Base-by-base conservation (phyloP, 2,888 invertebrate genomes). In the Ephialtes manifestator region DNA sequence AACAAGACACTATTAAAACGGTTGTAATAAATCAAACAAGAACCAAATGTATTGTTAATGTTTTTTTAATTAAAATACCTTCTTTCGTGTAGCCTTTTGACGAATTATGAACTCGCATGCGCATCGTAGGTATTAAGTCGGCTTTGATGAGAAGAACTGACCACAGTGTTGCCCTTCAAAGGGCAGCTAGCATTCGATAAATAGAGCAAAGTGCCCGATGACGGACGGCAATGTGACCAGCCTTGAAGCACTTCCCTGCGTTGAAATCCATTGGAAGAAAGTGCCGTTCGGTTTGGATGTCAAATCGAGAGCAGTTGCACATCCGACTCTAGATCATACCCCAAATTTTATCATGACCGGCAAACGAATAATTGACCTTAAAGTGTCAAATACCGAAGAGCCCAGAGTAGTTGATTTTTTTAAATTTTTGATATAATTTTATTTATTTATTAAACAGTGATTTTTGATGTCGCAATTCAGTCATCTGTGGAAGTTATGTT, bases 141-240 rank as follows among this genome's bases (percentile, higher is more conserved):
- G 13, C 18, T 48, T 48, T 28, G 87, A 67, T 77, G 87, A 68
- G 75, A 60, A 18, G 58, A 31, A 68, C 84, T 91, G 89, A 85
- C 89, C 90, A 94, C 94, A 90, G 90, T 94, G 94, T 94, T 94
- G 95, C 95, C 94, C 95, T 95, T 95, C 94, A 95, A 92, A 93
- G 94, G 95, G 95, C 95, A 95, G 95, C 95, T 95, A 91, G 95
- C 95, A 89, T 92, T 90, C 71, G 46, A 77, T 81, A 90, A 88
- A 80, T 84, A 86, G 93, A 92, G 94, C 94, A 93, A 94, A 94
- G 92, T 93, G 94, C 95, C 95, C 92, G 89, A 93, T 94, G 95
- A 95, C 92, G 95, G 94, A 94, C 95, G 94, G 94, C 93, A 93
- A 86, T 91, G 94, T 94, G 92, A 90, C 90, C 90, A 90, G 89